phyloP scores from a whole-genome alignment of 2,113 vertebrate species.

The Alligator mississippiensis region DNA sequence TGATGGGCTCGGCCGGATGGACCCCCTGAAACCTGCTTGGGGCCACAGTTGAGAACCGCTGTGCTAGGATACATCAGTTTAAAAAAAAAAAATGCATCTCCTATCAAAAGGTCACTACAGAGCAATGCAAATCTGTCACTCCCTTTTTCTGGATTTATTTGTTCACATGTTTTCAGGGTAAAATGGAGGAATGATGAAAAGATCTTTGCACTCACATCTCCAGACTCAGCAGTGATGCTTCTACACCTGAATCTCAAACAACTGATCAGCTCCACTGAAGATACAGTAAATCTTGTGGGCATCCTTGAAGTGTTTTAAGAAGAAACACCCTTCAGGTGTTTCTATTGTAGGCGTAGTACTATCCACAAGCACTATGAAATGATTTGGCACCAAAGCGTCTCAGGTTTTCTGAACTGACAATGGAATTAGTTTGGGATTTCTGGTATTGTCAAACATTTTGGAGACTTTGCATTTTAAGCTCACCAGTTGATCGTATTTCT shows the following conservation, averaged over 20 bases:
- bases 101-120: not conserved
- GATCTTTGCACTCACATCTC: not conserved
- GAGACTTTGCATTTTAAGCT: not conserved
- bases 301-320: not conserved
- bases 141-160: not conserved
- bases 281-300: not conserved
- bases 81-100: not conserved
- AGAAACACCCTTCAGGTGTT: not conserved
- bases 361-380: not conserved
- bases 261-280: accelerated
- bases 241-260: not conserved
- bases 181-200: not conserved
- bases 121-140: not conserved
- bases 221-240: not conserved
- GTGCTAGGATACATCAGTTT: not conserved
- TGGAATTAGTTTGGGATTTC: too few relatives aligned
- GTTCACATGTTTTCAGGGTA: not conserved
- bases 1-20: too few relatives aligned
- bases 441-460: not conserved
- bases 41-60: too few relatives aligned
- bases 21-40: too few relatives aligned
- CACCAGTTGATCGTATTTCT: not conserved
- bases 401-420: too few relatives aligned
- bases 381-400: too few relatives aligned
- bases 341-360: not conserved